These are phyloP conservation scores for Gymnothorax reevesii DNA, from an alignment of 2,797 vertebrate genomes.

Conservation along the genomic window DNA sequence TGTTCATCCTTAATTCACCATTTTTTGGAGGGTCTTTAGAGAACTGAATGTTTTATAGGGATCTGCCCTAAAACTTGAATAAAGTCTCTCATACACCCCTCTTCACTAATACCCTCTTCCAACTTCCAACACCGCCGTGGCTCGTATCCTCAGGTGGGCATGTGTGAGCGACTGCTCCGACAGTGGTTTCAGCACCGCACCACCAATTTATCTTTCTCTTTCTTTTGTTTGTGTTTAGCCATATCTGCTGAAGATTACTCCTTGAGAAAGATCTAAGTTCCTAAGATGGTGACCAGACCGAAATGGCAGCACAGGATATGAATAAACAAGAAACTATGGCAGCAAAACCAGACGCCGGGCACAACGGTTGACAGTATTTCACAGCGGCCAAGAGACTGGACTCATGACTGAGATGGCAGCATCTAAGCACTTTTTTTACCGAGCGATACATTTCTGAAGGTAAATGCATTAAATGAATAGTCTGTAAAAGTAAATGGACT, in stretches of 20 bases:
- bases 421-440: neutral
- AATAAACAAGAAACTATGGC: neutral
- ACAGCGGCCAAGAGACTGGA: neutral
- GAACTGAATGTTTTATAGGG: neutral
- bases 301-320: constrained; percentile 16
- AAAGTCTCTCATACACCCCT: neutral
- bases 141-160: neutral
- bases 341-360: constrained; percentile 1
- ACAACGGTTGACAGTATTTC: neutral
- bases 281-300: neutral
- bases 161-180: neutral
- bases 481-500: no score
- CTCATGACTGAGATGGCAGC: neutral
- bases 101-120: neutral
- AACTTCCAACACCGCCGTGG: neutral
- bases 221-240: neutral
- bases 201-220: neutral
- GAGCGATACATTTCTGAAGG: neutral
- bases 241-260: constrained; percentile 16
- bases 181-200: neutral
- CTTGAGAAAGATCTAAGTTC: constrained; percentile 14
- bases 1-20: neutral
- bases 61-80: neutral
- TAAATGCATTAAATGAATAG: no score
- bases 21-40: neutral